These are phyloP conservation scores for Scolopax mira DNA, from an alignment of 2,113 vertebrate species.

Conservation along the genomic window DNA sequence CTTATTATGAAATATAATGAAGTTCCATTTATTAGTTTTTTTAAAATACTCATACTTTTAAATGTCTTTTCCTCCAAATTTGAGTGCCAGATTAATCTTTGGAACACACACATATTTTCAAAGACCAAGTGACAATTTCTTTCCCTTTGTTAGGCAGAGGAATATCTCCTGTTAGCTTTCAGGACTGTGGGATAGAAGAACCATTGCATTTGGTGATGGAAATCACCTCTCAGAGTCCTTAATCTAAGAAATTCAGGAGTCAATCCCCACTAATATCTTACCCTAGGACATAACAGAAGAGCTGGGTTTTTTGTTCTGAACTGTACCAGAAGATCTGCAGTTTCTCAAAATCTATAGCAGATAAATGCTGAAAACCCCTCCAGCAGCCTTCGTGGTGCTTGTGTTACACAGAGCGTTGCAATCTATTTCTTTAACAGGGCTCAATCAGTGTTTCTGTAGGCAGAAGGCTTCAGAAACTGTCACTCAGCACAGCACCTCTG, in stretches of 20 bases:
- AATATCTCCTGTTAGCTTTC: background rate
- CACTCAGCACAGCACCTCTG: background rate
- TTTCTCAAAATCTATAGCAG: background rate
- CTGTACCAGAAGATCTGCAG: fast-evolving
- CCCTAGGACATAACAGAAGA: background rate
- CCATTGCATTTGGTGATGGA: background rate
- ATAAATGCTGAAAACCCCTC: background rate
- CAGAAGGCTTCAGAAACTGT: background rate
- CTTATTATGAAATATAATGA: background rate
- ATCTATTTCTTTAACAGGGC: background rate
- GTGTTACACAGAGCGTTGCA: background rate
- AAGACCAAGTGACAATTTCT: background rate
- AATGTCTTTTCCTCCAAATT: background rate
- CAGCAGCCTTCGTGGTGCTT: background rate
- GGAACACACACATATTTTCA: background rate
- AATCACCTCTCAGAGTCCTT: background rate
- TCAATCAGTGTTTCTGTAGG: background rate
- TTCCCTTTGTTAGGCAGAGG: background rate
- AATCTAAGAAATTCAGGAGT: background rate
- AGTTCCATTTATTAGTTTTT: background rate
- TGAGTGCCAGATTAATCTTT: background rate
- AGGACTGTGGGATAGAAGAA: background rate
- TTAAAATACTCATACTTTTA: background rate
- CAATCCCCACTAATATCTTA: background rate
- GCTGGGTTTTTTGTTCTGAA: background rate